Evolutionary conservation across 2,888 invertebrate genomes (phyloP), one percentile per base, ranked within the genome.

Genomic region (Leptinotarsa tumamoca): DNA sequence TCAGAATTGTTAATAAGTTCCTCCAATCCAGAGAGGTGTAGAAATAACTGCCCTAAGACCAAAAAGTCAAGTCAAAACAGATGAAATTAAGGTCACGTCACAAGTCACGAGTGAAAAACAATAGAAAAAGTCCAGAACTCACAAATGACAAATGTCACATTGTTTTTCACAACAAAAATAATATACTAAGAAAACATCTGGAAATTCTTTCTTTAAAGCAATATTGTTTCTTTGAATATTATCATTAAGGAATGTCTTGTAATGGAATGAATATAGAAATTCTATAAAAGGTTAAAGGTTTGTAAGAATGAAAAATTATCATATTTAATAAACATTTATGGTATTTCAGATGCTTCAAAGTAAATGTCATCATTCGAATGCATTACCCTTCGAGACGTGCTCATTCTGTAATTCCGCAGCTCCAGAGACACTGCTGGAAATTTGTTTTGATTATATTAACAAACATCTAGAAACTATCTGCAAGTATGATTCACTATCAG

Each of bases 401-500:
- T 85, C 87, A 51, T 87, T 89, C 74, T 89, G 89, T 78, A 87
- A 85, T 76, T 85, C 84, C 27, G 83, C 86, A 50, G 84, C 85
- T 63, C 94, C 94, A 17, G 92, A 93, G 79, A 89, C 91, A 7
- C 88, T 95, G 72, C 89, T 92, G 56, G 91, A 93, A 81, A 89
- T 93, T 72, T 93, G 93, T 86, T 90, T 92, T 87, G 90, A 91
- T 77, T 91, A 89, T 82, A 90, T 94, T 75, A 91, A 92, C 68
- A 89, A 90, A 77, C 91, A 94, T 88, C 87, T 94, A 76, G 90
- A 92, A 81, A 91, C 90, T 50, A 91, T 94, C 81, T 92, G 92
- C 80, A 89, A 87, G 77, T 84, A 87, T 74, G 90, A 91, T 82
- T 73, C 73, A 27, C 56, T 68, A 58, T 75, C 80, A 21, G 83